Base-by-base conservation (phyloP, 2,113 vertebrate species). In the Nymphicus hollandicus region DNA sequence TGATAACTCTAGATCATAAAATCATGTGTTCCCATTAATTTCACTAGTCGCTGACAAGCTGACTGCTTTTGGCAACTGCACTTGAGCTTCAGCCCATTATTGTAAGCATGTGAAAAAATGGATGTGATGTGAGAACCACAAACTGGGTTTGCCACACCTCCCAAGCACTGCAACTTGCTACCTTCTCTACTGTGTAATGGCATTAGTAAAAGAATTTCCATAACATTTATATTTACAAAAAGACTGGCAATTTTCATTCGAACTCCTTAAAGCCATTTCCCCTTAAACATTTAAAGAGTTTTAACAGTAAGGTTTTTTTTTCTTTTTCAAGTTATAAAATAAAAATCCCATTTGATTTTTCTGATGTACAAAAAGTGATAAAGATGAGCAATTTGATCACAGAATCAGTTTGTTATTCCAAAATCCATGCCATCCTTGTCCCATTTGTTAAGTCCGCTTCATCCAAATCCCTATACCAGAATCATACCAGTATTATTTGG, bases 311-410 rank as follows among this genome's bases (percentile, higher is more conserved):
- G 97, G 98, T 98, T 96, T 90, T 97, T 96, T 76, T 96, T 96
- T 97, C 80, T 96, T 96, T 97, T 98, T 91, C 96, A 98, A 99
- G 98, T 99, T 99, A 99, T 97, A 99, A 99, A 99, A 99, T 99
- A 99, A 99, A 99, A 99, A 99, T 98, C 98, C 98, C 94, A 98
- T 99, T 98, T 99, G 98, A 98, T 97, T 98, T 98, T 98, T 95
- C 98, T 98, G 99, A 99, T 99, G 98, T 99, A 99, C 99, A 99
- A 99, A 99, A 99, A 99, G 99, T 99, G 99, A 99, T 98, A 98
- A 98, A 99, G 98, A 99, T 99, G 98, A 99, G 98, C 97, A 98
- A 98, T 98, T 98, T 97, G 92, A 99, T 98, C 98, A 98, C 97
- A 97, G 98, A 98, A 98, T 98, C 98, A 98, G 98, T 98, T 97